Conservation (phyloP, 2,113 vertebrate genomes). For the Poecilia latipinna region DNA sequence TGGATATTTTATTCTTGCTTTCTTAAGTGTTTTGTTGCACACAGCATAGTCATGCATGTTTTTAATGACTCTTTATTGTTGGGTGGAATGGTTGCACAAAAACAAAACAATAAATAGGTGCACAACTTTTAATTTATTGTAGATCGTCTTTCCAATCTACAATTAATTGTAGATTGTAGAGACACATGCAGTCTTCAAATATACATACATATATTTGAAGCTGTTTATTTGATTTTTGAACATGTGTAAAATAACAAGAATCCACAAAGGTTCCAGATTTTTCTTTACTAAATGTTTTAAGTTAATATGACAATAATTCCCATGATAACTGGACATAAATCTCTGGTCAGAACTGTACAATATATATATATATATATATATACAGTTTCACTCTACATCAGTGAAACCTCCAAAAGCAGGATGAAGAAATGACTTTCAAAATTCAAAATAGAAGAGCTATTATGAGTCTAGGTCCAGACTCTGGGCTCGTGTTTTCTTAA, state of each 20-base stretch:
- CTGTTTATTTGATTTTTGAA: not conserved
- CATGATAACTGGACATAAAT: not conserved
- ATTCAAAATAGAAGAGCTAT: not conserved
- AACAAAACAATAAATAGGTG: not conserved
- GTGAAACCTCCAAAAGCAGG: not conserved
- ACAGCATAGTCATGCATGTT: not conserved
- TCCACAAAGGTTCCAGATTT: not conserved
- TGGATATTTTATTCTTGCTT: not conserved
- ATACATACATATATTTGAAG: too few relatives aligned
- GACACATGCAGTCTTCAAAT: too few relatives aligned
- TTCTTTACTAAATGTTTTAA: not conserved
- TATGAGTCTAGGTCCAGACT: not conserved
- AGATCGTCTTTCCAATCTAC: not conserved
- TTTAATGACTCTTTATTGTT: not conserved
- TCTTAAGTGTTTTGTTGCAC: not conserved
- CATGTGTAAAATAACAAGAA: not conserved
- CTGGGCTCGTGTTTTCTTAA: not conserved
- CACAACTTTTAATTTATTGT: not conserved
- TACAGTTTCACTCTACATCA: not conserved
- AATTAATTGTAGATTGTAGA: not conserved
- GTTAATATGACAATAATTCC: not conserved
- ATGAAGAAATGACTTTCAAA: conserved; percentile 2
- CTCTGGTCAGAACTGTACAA: not conserved
- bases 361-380: not conserved
- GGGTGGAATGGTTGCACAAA: not conserved